A percentile compares a stretch with the other conserved stretches of the same genome.
Conservation (phyloP, 2,113 vertebrate species). For the Macaca nemestrina region DNA sequence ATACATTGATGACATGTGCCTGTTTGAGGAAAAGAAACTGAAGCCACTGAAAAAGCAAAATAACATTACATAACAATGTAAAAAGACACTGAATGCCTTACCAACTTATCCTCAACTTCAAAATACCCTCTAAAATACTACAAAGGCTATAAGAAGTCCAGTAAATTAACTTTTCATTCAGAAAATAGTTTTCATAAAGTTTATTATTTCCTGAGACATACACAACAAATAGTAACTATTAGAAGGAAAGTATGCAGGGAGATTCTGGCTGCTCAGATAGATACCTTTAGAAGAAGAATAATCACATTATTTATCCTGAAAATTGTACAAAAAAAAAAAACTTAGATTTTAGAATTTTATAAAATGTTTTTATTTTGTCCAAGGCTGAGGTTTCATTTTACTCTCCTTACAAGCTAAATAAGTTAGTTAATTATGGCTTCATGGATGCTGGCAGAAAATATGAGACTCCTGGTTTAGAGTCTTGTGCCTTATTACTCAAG, state of each 20-base stretch:
- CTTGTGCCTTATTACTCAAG: too few relatives aligned
- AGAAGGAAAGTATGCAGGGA: not conserved
- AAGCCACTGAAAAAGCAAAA: not conserved
- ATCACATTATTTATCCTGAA: not conserved
- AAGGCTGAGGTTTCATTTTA: not conserved
- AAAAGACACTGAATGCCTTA: not conserved
- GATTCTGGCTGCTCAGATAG: not conserved
- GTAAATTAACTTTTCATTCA: not conserved
- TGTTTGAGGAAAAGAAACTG: not conserved
- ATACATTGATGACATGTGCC: not conserved
- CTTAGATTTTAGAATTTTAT: not conserved
- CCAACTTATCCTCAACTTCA: not conserved
- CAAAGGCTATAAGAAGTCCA: not conserved
- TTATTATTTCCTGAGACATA: not conserved
- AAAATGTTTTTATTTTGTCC: not conserved
- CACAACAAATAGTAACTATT: not conserved
- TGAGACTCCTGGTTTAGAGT: not conserved
- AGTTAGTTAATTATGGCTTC: not conserved
- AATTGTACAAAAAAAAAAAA: not conserved
- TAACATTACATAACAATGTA: not conserved
- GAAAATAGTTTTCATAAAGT: not conserved
- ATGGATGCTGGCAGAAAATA: not conserved
- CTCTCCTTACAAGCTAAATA: not conserved
- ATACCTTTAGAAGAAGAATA: not conserved
- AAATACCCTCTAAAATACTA: not conserved